Base-by-base conservation (phyloP, 2,888 invertebrate genomes). In the Heliconius cydno region DNA sequence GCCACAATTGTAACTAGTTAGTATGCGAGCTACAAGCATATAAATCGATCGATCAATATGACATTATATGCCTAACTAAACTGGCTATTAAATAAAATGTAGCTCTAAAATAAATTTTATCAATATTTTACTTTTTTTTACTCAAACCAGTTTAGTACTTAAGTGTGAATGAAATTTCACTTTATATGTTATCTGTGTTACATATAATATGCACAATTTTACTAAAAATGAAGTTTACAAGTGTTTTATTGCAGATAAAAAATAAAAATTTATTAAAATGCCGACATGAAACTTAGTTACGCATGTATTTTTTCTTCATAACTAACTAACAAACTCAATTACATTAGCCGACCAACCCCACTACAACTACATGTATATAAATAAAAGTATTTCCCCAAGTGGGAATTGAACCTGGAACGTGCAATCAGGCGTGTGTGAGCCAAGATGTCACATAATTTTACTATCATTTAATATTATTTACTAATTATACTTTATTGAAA, bases 181-280 rank as follows among this genome's bases (percentile, higher is more conserved):
- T 75, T 46, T 70, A 38, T 52, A n/a, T 68, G 57, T 46, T 30
- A 41, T 72, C 28, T 46, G 72, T 77, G 73, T 34, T 68, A 65
- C 52, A 63, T 80, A 73, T 77, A 68, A 76, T 57, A 73, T 79
- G 80, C 80, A 79, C 79, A 80, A 75, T 66, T 70, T 25, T 70
- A n/a, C n/a, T 34, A 9, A 34, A 57, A 57, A 34, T 22, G 6
- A 52, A 12, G 22, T n/a, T 68, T n/a, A 38, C 38, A 67, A 34
- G 22, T 68, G 25, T 70, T 41, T 41, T 70, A 70, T 70, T 70
- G 25, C 41, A 70, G 46, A 70, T 41, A 22, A 70, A 38, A 6
- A 34, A 15, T 38, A 68, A 34, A 25, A 41, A 7, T 41, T n/a
- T 22, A 13, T 41, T 38, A 68, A 38, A 38, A 68, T 38, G n/a